A percentile compares a stretch with the other conserved stretches of the same genome.
phyloP scores from a whole-genome alignment of 2,113 vertebrate species.

The Chionomys nivalis region DNA sequence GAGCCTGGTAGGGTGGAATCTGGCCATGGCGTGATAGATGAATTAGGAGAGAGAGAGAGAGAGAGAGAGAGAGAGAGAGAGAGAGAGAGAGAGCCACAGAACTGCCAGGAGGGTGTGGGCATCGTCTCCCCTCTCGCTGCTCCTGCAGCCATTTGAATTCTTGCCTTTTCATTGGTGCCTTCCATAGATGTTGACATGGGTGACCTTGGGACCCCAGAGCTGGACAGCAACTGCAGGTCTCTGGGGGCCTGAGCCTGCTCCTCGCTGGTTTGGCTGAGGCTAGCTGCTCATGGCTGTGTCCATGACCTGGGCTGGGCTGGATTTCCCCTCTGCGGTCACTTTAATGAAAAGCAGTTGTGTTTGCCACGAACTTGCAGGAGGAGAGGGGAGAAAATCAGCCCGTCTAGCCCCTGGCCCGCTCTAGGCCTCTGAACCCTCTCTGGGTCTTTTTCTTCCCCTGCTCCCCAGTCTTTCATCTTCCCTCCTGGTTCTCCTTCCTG shows the following conservation, averaged over 20 bases:
- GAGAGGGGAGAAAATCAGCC: background rate
- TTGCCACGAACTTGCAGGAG: conserved; percentile 40
- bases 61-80: background rate
- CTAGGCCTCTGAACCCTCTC: background rate
- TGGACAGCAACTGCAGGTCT: conserved; percentile 28
- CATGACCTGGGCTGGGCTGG: conserved; percentile 68
- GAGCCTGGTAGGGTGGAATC: conserved; percentile 7
- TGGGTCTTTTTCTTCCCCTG: background rate
- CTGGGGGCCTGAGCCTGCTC: conserved; percentile 8
- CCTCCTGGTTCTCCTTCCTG: background rate
- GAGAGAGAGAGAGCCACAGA: background rate
- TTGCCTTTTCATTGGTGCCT: background rate
- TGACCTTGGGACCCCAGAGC: conserved; percentile 6
- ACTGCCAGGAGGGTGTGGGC: background rate
- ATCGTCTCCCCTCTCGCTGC: background rate
- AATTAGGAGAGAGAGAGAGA: background rate
- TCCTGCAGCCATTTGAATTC: background rate
- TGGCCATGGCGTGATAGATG: conserved; percentile 6
- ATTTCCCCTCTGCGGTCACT: conserved; percentile 64
- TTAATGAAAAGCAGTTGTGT: conserved; percentile 81
- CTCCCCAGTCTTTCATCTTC: background rate
- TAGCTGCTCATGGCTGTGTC: conserved; percentile 64
- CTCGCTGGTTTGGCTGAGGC: conserved; percentile 52
- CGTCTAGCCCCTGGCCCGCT: background rate
- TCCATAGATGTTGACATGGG: background rate